phyloP scores from a whole-genome alignment of 2,797 vertebrate species.

The Tokudaia muenninki region DNA sequence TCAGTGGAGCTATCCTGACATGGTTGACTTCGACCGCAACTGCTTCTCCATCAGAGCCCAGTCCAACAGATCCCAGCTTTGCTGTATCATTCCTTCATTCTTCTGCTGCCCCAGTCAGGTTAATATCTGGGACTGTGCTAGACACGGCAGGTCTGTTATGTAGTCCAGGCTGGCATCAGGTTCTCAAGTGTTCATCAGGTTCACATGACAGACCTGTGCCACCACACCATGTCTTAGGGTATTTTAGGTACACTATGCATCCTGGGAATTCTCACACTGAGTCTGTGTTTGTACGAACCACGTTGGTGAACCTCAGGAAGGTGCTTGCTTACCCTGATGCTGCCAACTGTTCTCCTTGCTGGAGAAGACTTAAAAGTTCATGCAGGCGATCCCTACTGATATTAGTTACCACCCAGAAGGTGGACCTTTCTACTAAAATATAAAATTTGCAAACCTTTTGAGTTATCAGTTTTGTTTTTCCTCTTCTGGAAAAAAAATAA shows the following conservation, averaged over 20 bases:
- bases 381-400: not conserved
- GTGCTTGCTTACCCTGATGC: not conserved
- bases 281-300: not conserved
- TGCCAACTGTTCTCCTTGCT: not conserved
- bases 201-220: not conserved
- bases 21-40: not conserved
- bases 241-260: not conserved
- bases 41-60: not conserved
- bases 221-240: not conserved
- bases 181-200: not conserved
- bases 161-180: not conserved
- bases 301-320: not conserved
- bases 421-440: not conserved
- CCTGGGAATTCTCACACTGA: not conserved
- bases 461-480: slow-evolving; percentile 18
- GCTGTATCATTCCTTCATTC: not conserved
- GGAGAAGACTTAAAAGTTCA: not conserved
- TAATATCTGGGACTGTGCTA: not conserved
- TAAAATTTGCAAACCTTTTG: not conserved
- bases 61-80: not conserved
- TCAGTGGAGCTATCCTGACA: not conserved
- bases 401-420: not conserved
- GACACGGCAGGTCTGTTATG: not conserved
- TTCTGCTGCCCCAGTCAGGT: not conserved
- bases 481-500: slow-evolving; percentile 6